Percentiles rank a stretch among this genome's conserved stretches.
Evolutionary conservation across 2,888 invertebrate genomes (phyloP).

Genomic region (Alviniconcha strummeri): DNA sequence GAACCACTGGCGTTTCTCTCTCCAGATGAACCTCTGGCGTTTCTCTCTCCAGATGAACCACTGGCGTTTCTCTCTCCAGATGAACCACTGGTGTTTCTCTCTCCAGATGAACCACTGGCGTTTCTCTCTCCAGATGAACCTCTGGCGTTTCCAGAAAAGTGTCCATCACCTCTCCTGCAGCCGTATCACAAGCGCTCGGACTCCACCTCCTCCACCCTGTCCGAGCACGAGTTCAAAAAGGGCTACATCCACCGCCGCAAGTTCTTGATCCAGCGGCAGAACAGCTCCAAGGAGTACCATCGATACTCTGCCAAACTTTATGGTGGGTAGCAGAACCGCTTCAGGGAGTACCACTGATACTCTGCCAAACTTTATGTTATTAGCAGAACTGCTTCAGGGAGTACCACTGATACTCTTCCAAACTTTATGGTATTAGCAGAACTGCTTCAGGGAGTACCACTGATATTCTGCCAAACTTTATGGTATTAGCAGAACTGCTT

Average conservation of each 20-base stretch:
- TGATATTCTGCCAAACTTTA: too few species aligned
- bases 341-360: too few species aligned
- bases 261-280: conserved; percentile 58
- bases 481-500: too few species aligned
- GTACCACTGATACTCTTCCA: too few species aligned
- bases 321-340: conserved; percentile 45
- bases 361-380: too few species aligned
- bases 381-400: too few species aligned
- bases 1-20: too few species aligned
- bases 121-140: conserved; percentile 39
- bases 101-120: conserved; percentile 42
- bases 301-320: conserved; percentile 57
- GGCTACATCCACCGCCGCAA: conserved; percentile 54
- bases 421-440: too few species aligned
- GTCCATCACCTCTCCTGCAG: conserved; percentile 22
- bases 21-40: conserved; percentile 44
- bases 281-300: conserved; percentile 65
- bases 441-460: too few species aligned
- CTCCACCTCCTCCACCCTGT: conserved; percentile 59
- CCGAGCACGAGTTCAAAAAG: conserved; percentile 60
- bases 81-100: too few species aligned
- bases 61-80: conserved; percentile 42
- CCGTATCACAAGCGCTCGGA: conserved; percentile 55
- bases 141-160: conserved; percentile 37
- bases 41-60: conserved; percentile 41